Percentiles rank a stretch among this genome's conserved stretches.
phyloP scores from a whole-genome alignment of 2,888 invertebrate genomes.

The Volucella inanis region DNA sequence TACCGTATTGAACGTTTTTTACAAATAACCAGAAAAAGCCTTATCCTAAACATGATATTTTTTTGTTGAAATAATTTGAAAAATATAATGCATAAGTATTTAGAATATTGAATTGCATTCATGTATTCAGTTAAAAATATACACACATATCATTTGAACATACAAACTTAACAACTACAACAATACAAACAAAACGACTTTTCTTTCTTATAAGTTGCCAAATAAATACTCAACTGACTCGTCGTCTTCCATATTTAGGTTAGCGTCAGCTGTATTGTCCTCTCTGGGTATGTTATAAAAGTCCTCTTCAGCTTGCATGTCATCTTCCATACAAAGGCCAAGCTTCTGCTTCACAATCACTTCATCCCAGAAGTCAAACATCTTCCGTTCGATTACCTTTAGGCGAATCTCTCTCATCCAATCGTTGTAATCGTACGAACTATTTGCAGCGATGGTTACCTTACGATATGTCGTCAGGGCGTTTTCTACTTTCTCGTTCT shows the following conservation, averaged over 20 bases:
- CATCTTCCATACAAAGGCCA: constrained; percentile 79
- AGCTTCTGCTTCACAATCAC: constrained; percentile 79
- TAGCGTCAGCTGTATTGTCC: constrained; percentile 27
- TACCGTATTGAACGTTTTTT: too few relatives aligned
- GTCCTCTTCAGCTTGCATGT: constrained; percentile 76
- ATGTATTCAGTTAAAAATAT: too few relatives aligned
- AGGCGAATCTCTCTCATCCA: constrained; percentile 79
- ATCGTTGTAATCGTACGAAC: constrained; percentile 79
- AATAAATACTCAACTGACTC: constrained; percentile 73
- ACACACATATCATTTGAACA: too few relatives aligned
- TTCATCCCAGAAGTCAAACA: constrained; percentile 79
- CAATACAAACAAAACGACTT: neutral
- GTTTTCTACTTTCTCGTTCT: constrained; percentile 78
- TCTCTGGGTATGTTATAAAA: constrained; percentile 76
- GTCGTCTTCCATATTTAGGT: constrained; percentile 62
- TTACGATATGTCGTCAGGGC: constrained; percentile 78
- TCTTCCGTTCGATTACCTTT: constrained; percentile 75
- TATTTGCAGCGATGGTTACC: constrained; percentile 78
- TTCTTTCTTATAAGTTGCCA: constrained; percentile 60
- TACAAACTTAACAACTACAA: neutral
- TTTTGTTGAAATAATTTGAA: too few relatives aligned
- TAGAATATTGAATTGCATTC: too few relatives aligned
- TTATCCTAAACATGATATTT: too few relatives aligned
- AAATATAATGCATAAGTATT: too few relatives aligned
- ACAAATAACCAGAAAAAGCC: too few relatives aligned